Conservation (phyloP, 1,140 invertebrate species). For the Drosophila pallidifrons region DNA sequence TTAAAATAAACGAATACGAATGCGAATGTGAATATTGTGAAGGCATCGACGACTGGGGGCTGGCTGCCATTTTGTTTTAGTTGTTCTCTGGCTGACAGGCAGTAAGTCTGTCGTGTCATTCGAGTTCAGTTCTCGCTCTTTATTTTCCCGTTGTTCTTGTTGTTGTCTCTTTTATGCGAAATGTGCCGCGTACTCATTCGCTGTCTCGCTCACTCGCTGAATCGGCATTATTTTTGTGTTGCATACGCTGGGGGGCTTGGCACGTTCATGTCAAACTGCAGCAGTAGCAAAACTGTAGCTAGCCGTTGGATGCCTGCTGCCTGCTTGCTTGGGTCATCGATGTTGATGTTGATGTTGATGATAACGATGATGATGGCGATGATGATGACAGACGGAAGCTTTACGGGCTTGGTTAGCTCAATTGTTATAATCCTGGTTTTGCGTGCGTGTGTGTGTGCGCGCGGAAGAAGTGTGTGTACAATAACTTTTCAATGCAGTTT, state of each 20-base stretch:
- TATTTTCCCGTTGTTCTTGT: background rate
- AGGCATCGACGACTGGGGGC: slow-evolving; percentile 31
- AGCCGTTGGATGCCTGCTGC: background rate
- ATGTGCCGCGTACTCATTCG: slow-evolving; percentile 24
- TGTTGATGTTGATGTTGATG: slow-evolving; percentile 20
- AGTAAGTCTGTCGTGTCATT: slow-evolving; percentile 42
- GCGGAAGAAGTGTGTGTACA: background rate
- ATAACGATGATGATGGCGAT: slow-evolving; percentile 8
- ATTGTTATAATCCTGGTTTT: slow-evolving; percentile 40
- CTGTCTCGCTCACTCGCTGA: slow-evolving; percentile 39
- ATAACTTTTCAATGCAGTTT: slow-evolving; percentile 22
- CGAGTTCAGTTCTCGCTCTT: slow-evolving; percentile 7
- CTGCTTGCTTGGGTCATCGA: slow-evolving; percentile 41
- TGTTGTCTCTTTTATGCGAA: slow-evolving; percentile 45
- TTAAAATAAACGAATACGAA: slow-evolving; percentile 60
- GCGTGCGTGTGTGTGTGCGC: slow-evolving; percentile 1
- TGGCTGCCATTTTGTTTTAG: slow-evolving; percentile 62
- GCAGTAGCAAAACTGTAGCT: slow-evolving; percentile 27
- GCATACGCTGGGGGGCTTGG: slow-evolving; percentile 40
- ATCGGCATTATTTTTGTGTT: slow-evolving; percentile 63
- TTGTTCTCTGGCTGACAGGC: slow-evolving; percentile 48
- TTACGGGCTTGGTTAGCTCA: slow-evolving; percentile 45
- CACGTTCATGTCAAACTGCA: slow-evolving; percentile 64
- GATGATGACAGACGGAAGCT: slow-evolving; percentile 41
- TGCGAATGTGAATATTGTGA: slow-evolving; percentile 36